Conservation (phyloP, 2,113 vertebrate species). For the Microtus ochrogaster region DNA sequence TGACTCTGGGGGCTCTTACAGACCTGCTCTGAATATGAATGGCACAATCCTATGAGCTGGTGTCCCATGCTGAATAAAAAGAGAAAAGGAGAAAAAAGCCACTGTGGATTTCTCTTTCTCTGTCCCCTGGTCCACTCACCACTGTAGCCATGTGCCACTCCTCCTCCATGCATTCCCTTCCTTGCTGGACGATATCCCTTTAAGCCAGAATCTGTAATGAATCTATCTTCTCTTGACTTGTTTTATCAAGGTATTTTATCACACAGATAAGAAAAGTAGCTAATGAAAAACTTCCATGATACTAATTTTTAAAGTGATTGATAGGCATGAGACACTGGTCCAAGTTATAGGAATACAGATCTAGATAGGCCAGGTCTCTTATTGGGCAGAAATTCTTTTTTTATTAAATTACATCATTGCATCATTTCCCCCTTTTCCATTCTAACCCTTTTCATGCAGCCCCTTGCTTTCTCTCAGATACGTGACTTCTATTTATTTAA, state of each 20-base stretch:
- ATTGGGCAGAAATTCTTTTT: not conserved
- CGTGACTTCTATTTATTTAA: not conserved
- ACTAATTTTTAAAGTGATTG: not conserved
- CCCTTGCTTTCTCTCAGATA: not conserved
- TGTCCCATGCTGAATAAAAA: not conserved
- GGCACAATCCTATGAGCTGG: not conserved
- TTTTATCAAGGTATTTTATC: not conserved
- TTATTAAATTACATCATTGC: not conserved
- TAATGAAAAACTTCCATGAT: not conserved
- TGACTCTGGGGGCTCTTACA: not conserved
- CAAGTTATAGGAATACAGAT: not conserved
- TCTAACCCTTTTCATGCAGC: not conserved
- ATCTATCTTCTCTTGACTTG: not conserved
- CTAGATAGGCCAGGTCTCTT: not conserved
- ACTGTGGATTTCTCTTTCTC: not conserved
- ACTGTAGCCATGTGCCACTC: no score
- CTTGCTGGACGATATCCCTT: not conserved
- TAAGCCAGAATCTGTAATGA: not conserved
- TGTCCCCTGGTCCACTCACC: not conserved
- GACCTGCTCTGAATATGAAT: not conserved
- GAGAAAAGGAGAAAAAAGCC: not conserved
- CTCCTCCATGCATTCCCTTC: not conserved
- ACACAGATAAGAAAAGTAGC: not conserved
- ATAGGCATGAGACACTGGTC: not conserved
- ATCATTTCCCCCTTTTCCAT: not conserved